These are phyloP conservation scores for Polypterus senegalus DNA, from an alignment of 2,113 vertebrate genomes.

Conservation along the genomic window DNA sequence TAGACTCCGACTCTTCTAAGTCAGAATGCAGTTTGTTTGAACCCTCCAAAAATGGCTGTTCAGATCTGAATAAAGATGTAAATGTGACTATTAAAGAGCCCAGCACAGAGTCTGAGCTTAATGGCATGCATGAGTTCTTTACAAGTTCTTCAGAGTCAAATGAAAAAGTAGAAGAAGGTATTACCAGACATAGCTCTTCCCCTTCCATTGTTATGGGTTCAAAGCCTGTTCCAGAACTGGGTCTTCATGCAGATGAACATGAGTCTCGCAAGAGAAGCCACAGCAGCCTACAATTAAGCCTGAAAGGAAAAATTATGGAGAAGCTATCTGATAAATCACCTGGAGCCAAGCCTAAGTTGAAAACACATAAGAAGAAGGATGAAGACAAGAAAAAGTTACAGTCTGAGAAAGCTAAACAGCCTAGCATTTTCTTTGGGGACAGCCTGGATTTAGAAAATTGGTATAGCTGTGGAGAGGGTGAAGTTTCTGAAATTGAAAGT, in stretches of 20 bases:
- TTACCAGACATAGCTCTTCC: slow-evolving; percentile 84
- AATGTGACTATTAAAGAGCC: slow-evolving; percentile 28
- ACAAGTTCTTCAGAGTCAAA: slow-evolving; percentile 43
- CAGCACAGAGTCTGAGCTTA: slow-evolving; percentile 15
- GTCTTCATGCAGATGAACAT: slow-evolving; percentile 43
- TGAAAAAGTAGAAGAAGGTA: slow-evolving; percentile 62
- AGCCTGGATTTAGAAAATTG: slow-evolving; percentile 95
- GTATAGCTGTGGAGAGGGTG: slow-evolving; percentile 96
- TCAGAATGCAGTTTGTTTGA: slow-evolving; percentile 39
- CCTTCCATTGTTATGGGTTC: slow-evolving; percentile 73
- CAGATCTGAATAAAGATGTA: slow-evolving; percentile 28
- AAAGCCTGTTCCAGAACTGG: slow-evolving; percentile 48
- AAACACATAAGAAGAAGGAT: slow-evolving; percentile 77
- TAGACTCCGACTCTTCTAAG: slow-evolving; percentile 47
- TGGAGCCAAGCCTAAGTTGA: slow-evolving; percentile 88
- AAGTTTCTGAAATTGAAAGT: slow-evolving; percentile 95
- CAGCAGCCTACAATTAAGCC: slow-evolving; percentile 86
- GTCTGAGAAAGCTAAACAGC: slow-evolving; percentile 67
- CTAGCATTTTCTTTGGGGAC: slow-evolving; percentile 87
- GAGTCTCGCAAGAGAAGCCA: slow-evolving; percentile 77
- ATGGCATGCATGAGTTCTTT: slow-evolving; percentile 37
- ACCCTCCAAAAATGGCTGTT: slow-evolving; percentile 20
- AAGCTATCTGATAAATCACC: slow-evolving; percentile 77
- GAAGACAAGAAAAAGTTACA: slow-evolving; percentile 75
- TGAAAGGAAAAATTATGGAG: slow-evolving; percentile 81